Percentiles rank a stretch among this genome's conserved stretches.
Conservation (phyloP, 2,113 vertebrate genomes). For the Pterocles gutturalis region DNA sequence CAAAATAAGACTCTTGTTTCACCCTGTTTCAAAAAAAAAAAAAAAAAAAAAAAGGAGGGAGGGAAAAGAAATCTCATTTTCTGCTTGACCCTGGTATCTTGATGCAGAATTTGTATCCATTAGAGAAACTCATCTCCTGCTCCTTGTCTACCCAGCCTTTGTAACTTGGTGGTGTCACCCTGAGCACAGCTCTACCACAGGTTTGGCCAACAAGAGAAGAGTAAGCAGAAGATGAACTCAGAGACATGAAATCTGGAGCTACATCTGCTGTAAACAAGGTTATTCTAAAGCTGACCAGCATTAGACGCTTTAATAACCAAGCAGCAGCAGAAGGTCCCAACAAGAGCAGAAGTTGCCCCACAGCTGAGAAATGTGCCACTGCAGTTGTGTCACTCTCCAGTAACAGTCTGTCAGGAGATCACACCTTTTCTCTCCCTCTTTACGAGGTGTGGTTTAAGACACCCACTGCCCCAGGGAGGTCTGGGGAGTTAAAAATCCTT, state of each 20-base stretch:
- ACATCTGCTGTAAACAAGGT: background rate
- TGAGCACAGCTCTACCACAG: background rate
- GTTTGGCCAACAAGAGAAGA: conserved; percentile 5
- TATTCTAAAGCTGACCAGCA: background rate
- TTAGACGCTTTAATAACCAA: background rate
- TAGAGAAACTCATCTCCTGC: background rate
- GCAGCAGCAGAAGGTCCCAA: background rate
- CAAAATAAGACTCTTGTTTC: background rate
- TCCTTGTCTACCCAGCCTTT: conserved; percentile 22
- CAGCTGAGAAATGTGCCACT: background rate
- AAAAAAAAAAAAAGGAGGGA: background rate
- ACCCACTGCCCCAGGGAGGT: background rate
- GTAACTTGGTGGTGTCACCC: background rate
- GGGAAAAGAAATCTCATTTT: background rate
- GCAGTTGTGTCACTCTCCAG: background rate
- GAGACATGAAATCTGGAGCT: conserved; percentile 1
- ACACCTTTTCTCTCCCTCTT: background rate
- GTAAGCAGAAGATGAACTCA: background rate
- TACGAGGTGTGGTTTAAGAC: background rate
- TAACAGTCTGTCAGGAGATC: background rate
- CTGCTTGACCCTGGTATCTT: background rate
- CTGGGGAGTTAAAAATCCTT: background rate
- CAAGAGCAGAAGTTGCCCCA: background rate
- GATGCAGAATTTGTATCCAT: background rate
- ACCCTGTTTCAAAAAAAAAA: background rate